Base-by-base conservation (phyloP, 2,113 vertebrate genomes). In the Dipodomys merriami region DNA sequence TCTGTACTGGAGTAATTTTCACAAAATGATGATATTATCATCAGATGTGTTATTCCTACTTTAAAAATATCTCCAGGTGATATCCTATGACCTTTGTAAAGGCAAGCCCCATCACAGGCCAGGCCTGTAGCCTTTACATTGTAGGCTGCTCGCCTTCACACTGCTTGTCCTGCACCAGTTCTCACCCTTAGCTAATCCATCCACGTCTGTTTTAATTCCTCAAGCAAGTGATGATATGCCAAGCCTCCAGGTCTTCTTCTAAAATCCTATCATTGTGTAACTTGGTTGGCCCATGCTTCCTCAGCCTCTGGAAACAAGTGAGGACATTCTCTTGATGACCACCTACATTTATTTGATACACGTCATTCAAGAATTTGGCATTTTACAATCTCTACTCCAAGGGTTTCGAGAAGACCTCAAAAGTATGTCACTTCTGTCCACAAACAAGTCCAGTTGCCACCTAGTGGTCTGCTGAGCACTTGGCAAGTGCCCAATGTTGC, bases 391-490 rank as follows among this genome's bases (percentile, higher is more conserved):
- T 77, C 44, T 20, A n/a, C 3, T 69, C 72, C 30, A 57, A 13
- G 22, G 57, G 53, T 64, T 46, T 83, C 86, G 64, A 60, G 30
- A 27, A 83, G 62, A 76, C 46, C 68, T 60, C 49, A 18, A 12
- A 29, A 83, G 64, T 10, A 33, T 46, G n/a, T 93, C 46, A 12
- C 53, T 9, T 35, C 3, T 46, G 33, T 81, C 22, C 19, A 77
- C 39, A 18, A 16, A 76, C 18, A 92, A 93, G 78, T 80, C 46
- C 44, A 90, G 9, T 88, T 94, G 91, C 90, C 90, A 90, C 83
- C 60, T 79, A 76, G 79, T 65, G 86, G 62, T 83, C 88, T 88
- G 19, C 72, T 53, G 33, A 62, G 39, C 35, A n/a, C 22, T 69
- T 72, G 27, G 53, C 33, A 7, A n/a, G 30, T 80, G 3, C 13